Evolutionary conservation across 2,888 invertebrate species (phyloP), one percentile per base, ranked within the genome.

Genomic region (Glyphotaelius pellucidus): DNA sequence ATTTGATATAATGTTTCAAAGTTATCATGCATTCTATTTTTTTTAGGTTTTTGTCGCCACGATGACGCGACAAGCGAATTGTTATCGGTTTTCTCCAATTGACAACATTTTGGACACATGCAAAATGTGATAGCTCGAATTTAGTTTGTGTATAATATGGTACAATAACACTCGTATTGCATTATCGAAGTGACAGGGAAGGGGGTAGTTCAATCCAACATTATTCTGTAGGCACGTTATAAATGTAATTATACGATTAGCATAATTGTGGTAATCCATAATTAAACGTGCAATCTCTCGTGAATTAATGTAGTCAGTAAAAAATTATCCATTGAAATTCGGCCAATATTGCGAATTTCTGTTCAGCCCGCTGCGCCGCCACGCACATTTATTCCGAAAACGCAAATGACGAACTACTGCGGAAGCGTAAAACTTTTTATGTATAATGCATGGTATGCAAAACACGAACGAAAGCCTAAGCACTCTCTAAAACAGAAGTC

Each of bases 331-430:
- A 9, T 9, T 0, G n/a, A n/a, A 67, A 67, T 67, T 67, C 67
- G 9, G n/a, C 25, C 25, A 67, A n/a, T 67, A 67, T 67, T 67
- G 67, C 25, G 67, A n/a, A 67, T 67, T 67, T 25, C 0, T n/a
- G 67, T 67, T 67, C 67, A 7, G 67, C 67, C 67, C 67, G 25
- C 25, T n/a, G n/a, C 67, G 25, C 25, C 67, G n/a, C 67, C n/a
- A 67, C 67, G 67, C 67, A n/a, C 9, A 19, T 15, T 81, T 81
- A 81, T 81, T 81, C 81, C 19, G 81, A 19, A 81, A 81, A 81
- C 81, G 81, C 81, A 81, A 81, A 81, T 32, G 81, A 81, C 32
- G 81, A 81, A 81, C 81, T 81, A 81, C 19, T 32, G 32, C 32
- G 9, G 19, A 81, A 81, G 31, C 32, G 81, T 12, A 81, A 81